Evolutionary conservation across 2,888 invertebrate genomes (phyloP).

Genomic region (Thecocarcelia acutangulata): DNA sequence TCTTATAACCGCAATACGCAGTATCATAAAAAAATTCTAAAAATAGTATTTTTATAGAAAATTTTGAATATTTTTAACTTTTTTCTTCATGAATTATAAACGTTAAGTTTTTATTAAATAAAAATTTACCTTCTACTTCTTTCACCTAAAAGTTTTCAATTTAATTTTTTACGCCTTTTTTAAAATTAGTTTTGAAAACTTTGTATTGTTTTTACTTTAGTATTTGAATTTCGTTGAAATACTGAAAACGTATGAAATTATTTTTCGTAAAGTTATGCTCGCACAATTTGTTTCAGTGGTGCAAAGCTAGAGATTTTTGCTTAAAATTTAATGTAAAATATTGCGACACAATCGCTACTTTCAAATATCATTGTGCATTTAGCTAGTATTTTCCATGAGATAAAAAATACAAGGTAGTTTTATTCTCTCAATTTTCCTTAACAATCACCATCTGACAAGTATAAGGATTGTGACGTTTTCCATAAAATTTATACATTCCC

Average conservation of each 20-base stretch:
- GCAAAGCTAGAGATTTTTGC: background rate
- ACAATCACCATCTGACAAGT: too few relatives aligned
- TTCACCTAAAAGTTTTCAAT: background rate
- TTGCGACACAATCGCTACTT: too few relatives aligned
- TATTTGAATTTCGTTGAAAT: slow-evolving; percentile 17
- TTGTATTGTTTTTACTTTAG: background rate
- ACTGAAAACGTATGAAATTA: slow-evolving; percentile 34
- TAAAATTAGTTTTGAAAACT: background rate
- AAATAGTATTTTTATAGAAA: too few relatives aligned
- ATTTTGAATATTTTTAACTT: too few relatives aligned
- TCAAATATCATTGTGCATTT: too few relatives aligned
- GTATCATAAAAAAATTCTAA: slow-evolving; percentile 52
- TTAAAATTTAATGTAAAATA: background rate
- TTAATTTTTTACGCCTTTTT: background rate
- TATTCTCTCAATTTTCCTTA: too few relatives aligned
- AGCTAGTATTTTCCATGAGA: too few relatives aligned
- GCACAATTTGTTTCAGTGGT: slow-evolving; percentile 26
- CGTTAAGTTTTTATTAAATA: background rate
- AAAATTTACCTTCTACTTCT: slow-evolving; percentile 26
- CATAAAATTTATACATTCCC: too few relatives aligned
- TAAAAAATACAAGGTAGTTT: too few relatives aligned
- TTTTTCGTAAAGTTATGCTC: slow-evolving; percentile 17
- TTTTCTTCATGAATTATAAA: too few relatives aligned
- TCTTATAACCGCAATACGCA: slow-evolving; percentile 25
- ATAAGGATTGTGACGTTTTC: too few relatives aligned